These are phyloP conservation scores for Poeciliopsis occidentalis DNA, from an alignment of 2,113 vertebrate genomes.

Conservation along the genomic window DNA sequence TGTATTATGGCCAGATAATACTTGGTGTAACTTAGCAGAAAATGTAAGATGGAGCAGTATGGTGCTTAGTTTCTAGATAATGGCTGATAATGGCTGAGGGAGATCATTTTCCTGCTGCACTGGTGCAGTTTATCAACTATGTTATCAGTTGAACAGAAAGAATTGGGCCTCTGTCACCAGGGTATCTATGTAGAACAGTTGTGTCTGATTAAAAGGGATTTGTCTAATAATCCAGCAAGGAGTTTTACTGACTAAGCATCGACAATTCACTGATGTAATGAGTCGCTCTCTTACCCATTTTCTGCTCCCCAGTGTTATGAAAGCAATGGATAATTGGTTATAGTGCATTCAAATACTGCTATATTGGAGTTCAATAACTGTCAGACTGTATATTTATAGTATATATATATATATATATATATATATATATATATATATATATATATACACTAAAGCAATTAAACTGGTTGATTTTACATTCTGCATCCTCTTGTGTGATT, in stretches of 20 bases:
- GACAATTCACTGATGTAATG: constrained; percentile 48
- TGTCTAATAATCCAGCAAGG: constrained; percentile 52
- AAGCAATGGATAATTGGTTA: constrained; percentile 65
- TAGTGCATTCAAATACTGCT: constrained; percentile 46
- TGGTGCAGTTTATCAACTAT: constrained; percentile 25
- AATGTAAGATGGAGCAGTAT: background rate
- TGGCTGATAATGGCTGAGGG: constrained; percentile 46
- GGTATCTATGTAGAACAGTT: constrained; percentile 38
- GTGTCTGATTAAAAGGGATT: constrained; percentile 69
- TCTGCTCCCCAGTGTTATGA: constrained; percentile 47
- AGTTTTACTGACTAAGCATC: constrained; percentile 21
- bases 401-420: too few relatives aligned
- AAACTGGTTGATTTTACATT: too few relatives aligned
- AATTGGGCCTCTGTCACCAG: constrained; percentile 28
- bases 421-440: too few relatives aligned
- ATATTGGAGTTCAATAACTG: constrained; percentile 65
- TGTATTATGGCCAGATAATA: constrained; percentile 5
- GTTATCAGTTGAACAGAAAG: constrained; percentile 28
- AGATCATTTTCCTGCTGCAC: constrained; percentile 16
- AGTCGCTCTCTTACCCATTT: constrained; percentile 18
- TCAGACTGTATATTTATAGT: too few relatives aligned
- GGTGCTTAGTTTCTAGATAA: constrained; percentile 52
- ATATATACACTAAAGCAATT: too few relatives aligned
- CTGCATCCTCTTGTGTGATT: background rate
- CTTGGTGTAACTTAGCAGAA: too few relatives aligned